Base-by-base conservation (phyloP, 2,888 invertebrate genomes). In the Hirtodrosophila alboralis region DNA sequence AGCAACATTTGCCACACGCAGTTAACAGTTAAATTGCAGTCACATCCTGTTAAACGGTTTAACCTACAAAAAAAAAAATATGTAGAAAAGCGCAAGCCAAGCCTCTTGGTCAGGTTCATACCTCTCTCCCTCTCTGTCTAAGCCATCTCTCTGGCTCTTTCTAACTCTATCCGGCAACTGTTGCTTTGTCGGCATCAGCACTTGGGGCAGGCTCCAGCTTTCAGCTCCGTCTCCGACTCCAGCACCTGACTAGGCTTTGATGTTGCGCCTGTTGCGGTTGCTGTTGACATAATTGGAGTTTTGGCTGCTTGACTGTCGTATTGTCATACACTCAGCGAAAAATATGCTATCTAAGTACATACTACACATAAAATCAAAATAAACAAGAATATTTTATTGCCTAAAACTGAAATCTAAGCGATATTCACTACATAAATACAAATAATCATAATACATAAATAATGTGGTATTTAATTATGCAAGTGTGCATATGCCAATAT, bases 241-340 rank as follows among this genome's bases (percentile, higher is more conserved):
- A 26, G 66, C 61, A 53, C 60, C 71, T 62, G 61, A 43, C 59
- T 40, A 40, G 61, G 72, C 72, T 73, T 80, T 80, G 79, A 80
- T 80, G 84, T 80, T 80, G 69, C 62, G 76, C 61, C 72, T 65
- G 68, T 64, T 71, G 79, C 61, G 57, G 74, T 84, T 69, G 62
- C 64, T 65, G 83, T 78, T 83, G 79, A 85, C 85, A 85, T 81
- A 81, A 81, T 84, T 81, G 81, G 85, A 83, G 66, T 85, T 80
- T 85, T 63, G 81, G 70, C 69, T 63, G 74, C 65, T 53, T 66
- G 52, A 37, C n/a, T 53, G 33, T 28, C 38, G 10, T 13, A 23
- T 51, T 23, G 41, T 47, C 18, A 5, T 18, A 18, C 18, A 18
- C 18, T 18, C 18, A 18, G 18, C 3, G 2, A 18, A 18, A 18